Percentiles rank a stretch among this genome's conserved stretches.
These are phyloP conservation scores for Streblospio benedicti DNA, from an alignment of 1,140 invertebrate genomes.

Conservation along the genomic window DNA sequence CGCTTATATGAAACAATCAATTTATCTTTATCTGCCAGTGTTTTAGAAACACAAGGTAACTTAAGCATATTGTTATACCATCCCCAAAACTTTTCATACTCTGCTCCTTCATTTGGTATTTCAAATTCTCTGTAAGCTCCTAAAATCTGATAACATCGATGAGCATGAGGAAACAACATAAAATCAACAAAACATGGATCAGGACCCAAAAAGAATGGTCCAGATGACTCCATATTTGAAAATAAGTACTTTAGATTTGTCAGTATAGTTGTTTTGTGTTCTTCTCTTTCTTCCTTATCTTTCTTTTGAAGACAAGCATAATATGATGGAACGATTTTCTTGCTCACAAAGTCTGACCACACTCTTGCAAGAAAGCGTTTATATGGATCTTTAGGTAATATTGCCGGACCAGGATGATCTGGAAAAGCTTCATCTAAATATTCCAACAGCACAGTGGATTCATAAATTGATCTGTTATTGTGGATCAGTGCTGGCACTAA, in stretches of 20 bases:
- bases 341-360: constrained; percentile 23
- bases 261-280: constrained; percentile 21
- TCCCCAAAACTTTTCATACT: too few species aligned
- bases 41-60: too few species aligned
- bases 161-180: constrained; percentile 23
- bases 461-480: constrained; percentile 26
- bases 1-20: too few species aligned
- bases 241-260: constrained; percentile 17
- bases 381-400: constrained; percentile 25
- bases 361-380: constrained; percentile 22
- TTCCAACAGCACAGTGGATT: constrained; percentile 27
- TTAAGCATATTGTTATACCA: too few species aligned
- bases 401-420: not conserved
- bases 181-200: constrained; percentile 27
- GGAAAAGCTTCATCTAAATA: constrained; percentile 28
- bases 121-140: too few species aligned
- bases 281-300: constrained; percentile 20
- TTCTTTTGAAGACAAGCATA: constrained; percentile 23
- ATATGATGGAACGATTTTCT: constrained; percentile 24
- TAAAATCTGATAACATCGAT: too few species aligned
- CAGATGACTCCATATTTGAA: constrained; percentile 18
- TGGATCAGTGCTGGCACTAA: constrained; percentile 26
- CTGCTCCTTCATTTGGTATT: too few species aligned
- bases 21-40: too few species aligned
- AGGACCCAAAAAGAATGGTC: constrained; percentile 25